phyloP scores from a whole-genome alignment of 2,113 vertebrate genomes.

The Pelodiscus sinensis region DNA sequence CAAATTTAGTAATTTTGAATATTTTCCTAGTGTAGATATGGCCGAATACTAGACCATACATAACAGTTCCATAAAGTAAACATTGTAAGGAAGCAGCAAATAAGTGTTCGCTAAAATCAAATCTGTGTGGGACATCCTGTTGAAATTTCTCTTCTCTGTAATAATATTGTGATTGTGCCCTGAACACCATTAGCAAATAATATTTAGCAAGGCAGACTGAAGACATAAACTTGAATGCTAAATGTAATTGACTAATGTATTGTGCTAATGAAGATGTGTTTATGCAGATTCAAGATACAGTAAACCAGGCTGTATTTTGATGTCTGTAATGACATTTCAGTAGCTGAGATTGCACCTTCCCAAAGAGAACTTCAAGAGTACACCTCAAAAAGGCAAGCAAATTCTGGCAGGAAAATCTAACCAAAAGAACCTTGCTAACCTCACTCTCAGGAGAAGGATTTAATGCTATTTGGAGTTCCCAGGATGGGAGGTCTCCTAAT shows the following conservation, averaged over 20 bases:
- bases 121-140: background rate
- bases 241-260: background rate
- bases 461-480: background rate
- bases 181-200: background rate
- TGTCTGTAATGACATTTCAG: background rate
- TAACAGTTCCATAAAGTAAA: background rate
- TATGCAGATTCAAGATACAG: background rate
- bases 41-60: background rate
- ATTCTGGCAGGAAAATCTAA: fast-evolving
- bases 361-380: background rate
- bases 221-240: background rate
- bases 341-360: background rate
- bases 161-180: background rate
- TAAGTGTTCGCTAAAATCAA: background rate
- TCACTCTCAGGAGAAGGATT: background rate
- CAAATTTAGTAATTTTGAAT: no score
- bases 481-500: background rate
- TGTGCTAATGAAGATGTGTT: background rate
- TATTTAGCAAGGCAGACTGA: background rate
- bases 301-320: background rate
- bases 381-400: background rate
- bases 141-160: background rate
- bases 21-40: no score
- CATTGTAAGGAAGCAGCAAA: background rate
- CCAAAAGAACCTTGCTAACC: background rate